These are phyloP conservation scores for Agraylea sexmaculata DNA, from an alignment of 1,140 invertebrate species.

Conservation along the genomic window DNA sequence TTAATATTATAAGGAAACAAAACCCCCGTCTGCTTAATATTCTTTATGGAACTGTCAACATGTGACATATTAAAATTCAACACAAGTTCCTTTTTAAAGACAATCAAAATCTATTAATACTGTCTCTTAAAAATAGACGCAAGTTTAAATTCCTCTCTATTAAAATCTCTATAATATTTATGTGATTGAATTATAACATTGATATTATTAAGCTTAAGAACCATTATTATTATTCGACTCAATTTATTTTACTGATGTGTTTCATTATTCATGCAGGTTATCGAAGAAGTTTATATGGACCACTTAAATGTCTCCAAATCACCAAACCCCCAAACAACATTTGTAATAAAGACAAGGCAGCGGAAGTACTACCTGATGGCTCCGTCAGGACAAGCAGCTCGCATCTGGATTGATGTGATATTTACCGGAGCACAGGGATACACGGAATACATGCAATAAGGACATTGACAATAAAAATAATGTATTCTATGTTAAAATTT, in stretches of 20 bases:
- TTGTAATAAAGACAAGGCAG: slow-evolving; percentile 91
- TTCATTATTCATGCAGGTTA: slow-evolving; percentile 53
- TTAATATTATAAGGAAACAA: slow-evolving; percentile 1
- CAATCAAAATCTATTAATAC: too few species aligned
- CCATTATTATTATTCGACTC: slow-evolving; percentile 3
- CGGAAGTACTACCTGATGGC: slow-evolving; percentile 86
- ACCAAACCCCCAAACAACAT: slow-evolving; percentile 80
- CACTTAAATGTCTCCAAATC: slow-evolving; percentile 87
- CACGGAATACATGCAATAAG: slow-evolving; percentile 32
- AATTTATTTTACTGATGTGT: neutral
- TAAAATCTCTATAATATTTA: slow-evolving; percentile 4
- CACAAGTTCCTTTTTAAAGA: too few species aligned
- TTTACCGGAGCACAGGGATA: slow-evolving; percentile 40
- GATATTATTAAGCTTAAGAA: slow-evolving; percentile 19
- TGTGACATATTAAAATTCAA: too few species aligned
- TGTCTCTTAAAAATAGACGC: too few species aligned
- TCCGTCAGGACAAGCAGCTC: slow-evolving; percentile 83
- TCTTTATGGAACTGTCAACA: too few species aligned
- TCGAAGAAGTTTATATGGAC: slow-evolving; percentile 95
- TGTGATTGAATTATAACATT: slow-evolving; percentile 3
- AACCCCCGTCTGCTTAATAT: too few species aligned
- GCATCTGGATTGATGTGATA: slow-evolving; percentile 96
- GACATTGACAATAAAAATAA: neutral
- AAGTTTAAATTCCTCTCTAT: too few species aligned
- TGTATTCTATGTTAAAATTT: too few species aligned